Conservation (phyloP, 2,113 vertebrate species). For the Herpetotheres cachinnans region DNA sequence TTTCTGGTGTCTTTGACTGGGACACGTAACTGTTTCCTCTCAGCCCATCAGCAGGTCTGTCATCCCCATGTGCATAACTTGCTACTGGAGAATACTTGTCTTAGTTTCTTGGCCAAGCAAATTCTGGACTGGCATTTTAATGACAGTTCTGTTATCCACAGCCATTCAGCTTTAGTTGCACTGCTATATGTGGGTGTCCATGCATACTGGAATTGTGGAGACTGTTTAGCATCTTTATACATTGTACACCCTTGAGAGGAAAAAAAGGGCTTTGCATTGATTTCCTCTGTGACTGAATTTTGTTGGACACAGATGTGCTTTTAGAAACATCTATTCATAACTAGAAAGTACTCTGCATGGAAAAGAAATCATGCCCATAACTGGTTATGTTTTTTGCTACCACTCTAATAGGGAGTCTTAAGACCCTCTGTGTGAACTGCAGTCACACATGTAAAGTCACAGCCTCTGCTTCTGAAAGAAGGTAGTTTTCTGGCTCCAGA, state of each 20-base stretch:
- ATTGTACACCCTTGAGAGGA: background rate
- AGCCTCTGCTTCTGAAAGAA: background rate
- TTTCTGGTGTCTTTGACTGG: background rate
- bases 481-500: background rate
- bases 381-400: background rate
- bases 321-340: slow-evolving; percentile 11
- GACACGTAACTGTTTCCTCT: background rate
- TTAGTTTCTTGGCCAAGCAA: background rate
- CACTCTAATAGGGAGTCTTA: background rate
- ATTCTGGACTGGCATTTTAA: background rate
- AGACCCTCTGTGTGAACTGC: background rate
- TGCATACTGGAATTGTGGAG: background rate
- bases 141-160: background rate
- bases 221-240: background rate
- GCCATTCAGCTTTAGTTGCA: background rate
- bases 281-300: background rate
- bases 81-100: background rate
- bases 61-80: background rate
- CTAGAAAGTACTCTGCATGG: background rate
- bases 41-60: background rate
- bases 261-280: background rate
- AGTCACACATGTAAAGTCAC: background rate
- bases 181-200: background rate
- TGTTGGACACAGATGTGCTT: background rate
- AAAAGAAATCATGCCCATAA: background rate